Evolutionary conservation across 2,113 vertebrate species (phyloP), one percentile per base, ranked within the genome.

Genomic region (Tenrec ecaudatus): DNA sequence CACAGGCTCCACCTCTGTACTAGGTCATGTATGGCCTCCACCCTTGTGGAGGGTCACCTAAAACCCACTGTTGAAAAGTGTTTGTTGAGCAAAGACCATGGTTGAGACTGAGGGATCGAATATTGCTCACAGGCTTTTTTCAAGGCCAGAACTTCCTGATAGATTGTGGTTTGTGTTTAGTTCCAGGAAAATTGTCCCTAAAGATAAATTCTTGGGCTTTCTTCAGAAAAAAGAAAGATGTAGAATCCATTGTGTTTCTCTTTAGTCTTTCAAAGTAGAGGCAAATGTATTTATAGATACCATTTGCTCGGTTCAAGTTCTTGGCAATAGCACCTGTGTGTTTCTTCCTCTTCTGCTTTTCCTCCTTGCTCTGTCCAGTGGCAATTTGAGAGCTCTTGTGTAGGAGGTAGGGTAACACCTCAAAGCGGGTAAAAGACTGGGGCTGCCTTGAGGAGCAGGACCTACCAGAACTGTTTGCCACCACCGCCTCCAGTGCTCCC

Each of bases 161-260:
- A 95, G 88, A 84, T 93, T 86, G 16, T 89, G 88, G 38, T 60
- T 92, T 0, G 0, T 73, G 1, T 86, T 93, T 84, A 91, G 71
- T 95, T 94, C 87, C 84, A 87, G 86, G 92, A 96, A 93, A 86
- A 79, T 84, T 93, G 68, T 75, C 73, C 89, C 73, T 66, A 40
- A 96, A 91, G 93, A 92, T 93, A 90, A 94, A 84, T 93, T 62
- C 86, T 84, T 94, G 43, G 58, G 60, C 57, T 96, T 96, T 95
- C 36, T 60, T 94, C 33, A 73, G 78, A 62, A 89, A 95, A 96
- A n/a, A 53, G 11, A 40, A 40, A 40, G 40, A 89, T 92, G 43
- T 86, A 15, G 64, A 90, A 78, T 27, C 68, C 66, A 94, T 25
- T 23, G 88, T 92, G 14, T 89, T 90, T 91, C 33, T 88, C 47